Evolutionary conservation across 2,888 invertebrate species (phyloP).

Genomic region (Aplocera efformata): DNA sequence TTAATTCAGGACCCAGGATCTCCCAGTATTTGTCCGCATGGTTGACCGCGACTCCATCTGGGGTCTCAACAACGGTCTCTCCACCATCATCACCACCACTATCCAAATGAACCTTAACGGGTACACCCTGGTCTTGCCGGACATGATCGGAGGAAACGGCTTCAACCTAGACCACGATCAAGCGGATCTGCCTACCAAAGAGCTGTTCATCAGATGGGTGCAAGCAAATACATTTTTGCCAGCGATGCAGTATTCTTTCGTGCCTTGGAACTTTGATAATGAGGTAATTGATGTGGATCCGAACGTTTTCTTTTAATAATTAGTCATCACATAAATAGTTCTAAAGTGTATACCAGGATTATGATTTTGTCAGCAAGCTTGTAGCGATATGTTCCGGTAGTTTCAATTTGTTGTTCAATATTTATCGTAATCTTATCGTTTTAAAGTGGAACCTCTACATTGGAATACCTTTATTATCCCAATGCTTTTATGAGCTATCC

Average conservation of each 20-base stretch:
- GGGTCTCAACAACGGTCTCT: conserved; percentile 85
- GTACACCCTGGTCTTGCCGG: conserved; percentile 87
- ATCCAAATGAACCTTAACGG: conserved; percentile 83
- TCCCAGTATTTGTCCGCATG: conserved; percentile 87
- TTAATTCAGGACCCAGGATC: conserved; percentile 83
- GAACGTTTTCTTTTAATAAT: neutral
- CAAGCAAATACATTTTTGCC: conserved; percentile 90
- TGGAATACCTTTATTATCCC: too few relatives aligned
- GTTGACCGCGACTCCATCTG: conserved; percentile 88
- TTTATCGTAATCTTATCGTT: too few relatives aligned
- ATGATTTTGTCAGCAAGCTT: too few relatives aligned
- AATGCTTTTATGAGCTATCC: too few relatives aligned
- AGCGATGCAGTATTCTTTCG: conserved; percentile 87
- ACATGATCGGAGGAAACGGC: conserved; percentile 88
- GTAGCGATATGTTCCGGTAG: too few relatives aligned
- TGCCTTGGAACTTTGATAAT: conserved; percentile 88
- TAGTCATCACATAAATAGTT: too few relatives aligned
- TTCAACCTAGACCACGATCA: conserved; percentile 71
- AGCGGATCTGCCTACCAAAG: conserved; percentile 76
- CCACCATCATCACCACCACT: conserved; percentile 86
- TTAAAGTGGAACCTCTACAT: too few relatives aligned
- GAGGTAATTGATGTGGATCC: conserved; percentile 48
- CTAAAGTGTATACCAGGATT: too few relatives aligned
- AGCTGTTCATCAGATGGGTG: conserved; percentile 88
- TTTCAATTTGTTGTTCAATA: too few relatives aligned